Conservation (phyloP, 2,888 invertebrate species). For the Cephus runcator region DNA sequence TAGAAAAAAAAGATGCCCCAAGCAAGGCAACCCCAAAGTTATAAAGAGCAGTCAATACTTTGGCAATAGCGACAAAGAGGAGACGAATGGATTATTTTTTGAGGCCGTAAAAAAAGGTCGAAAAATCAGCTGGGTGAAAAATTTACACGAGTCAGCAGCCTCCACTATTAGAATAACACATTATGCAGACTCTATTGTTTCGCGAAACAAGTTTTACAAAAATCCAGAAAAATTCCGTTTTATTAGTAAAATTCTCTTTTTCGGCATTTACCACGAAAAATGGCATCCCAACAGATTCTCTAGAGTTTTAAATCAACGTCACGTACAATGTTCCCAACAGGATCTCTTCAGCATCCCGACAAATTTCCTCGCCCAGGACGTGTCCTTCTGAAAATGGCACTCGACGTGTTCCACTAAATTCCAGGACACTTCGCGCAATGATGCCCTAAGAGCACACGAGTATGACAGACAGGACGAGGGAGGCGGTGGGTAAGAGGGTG, state of each 20-base stretch:
- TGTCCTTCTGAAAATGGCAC: neutral
- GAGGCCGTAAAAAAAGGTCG: neutral
- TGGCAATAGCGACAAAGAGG: neutral
- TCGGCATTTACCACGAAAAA: neutral
- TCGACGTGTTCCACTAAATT: conserved; percentile 10
- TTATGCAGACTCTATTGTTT: neutral
- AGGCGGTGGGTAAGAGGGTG: conserved; percentile 1
- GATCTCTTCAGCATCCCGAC: neutral
- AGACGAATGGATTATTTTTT: neutral
- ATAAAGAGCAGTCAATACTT: neutral
- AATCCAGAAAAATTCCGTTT: neutral
- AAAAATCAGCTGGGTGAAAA: neutral
- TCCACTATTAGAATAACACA: neutral
- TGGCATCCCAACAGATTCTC: neutral
- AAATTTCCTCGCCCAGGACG: neutral
- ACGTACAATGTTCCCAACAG: neutral
- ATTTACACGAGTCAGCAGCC: neutral
- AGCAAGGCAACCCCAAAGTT: neutral
- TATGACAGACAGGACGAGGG: neutral
- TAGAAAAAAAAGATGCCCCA: neutral
- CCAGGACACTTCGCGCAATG: conserved; percentile 15
- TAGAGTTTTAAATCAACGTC: neutral
- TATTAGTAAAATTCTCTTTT: neutral
- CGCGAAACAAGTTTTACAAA: neutral
- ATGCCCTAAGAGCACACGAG: neutral